Base-by-base conservation (phyloP, 2,888 invertebrate genomes). In the Shargacucullia verbasci region DNA sequence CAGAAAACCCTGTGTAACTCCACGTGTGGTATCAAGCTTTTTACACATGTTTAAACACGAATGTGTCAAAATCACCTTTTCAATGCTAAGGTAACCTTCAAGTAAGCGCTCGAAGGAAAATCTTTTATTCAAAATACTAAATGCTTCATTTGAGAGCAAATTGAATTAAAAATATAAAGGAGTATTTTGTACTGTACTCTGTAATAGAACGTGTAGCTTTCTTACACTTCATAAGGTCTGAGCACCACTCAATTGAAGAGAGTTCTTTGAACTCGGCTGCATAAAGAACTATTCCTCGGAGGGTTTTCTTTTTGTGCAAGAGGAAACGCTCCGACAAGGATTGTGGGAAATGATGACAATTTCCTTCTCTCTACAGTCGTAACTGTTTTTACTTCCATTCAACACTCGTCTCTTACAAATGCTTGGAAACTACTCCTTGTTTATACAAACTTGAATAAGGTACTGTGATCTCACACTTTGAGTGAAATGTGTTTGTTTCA, bases 261-360 rank as follows among this genome's bases (percentile, higher is more conserved):
- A 76, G 76, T 80, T 79, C 84, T 87, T 83, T 86, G 86, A 86
- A 80, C 81, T 80, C 62, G 56, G 54, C 55, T 72, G 73, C 75
- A 80, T 81, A 82, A 82, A 82, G 82, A 76, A 80, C 70, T 77
- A 73, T 72, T 76, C 59, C 76, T 71, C 69, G 72, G 65, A 25
- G 63, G 62, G 56, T 79, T 79, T 77, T 71, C 80, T 82, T 78
- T 80, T 78, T 65, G 54, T 69, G 29, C 64, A 65, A 44, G 71
- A 73, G 73, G 73, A 73, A 82, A 77, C 73, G 64, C 58, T 67
- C 68, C 68, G 73, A 69, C 79, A 64, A 71, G 78, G 73, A 76
- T 75, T 82, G 83, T 78, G 78, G 82, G 80, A 82, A 84, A 85
- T 83, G 82, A 80, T 83, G 81, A 82, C 81, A 81, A 83, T 86